Conservation (phyloP, 2,113 vertebrate species). For the Anas platyrhynchos region DNA sequence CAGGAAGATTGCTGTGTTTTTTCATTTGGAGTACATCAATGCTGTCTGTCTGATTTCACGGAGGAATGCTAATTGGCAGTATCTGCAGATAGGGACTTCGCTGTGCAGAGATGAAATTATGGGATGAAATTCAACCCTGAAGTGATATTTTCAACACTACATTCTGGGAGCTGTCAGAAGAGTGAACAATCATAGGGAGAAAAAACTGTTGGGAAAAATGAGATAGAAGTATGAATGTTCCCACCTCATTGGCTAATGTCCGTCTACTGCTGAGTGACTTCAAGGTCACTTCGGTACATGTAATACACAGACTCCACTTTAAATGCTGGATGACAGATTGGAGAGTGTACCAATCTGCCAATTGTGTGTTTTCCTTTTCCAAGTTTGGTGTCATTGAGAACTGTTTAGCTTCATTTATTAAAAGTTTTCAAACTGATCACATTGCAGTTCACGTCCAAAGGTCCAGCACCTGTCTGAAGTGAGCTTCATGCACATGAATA, state of each 20-base stretch:
- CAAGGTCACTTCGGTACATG: neutral
- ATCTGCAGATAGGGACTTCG: neutral
- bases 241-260: neutral
- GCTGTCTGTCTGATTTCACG: neutral
- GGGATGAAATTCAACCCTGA: neutral
- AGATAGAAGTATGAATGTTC: neutral
- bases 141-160: neutral
- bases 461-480: neutral
- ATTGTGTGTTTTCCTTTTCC: constrained; percentile 1
- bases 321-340: constrained; percentile 4
- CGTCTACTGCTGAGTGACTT: neutral
- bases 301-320: neutral
- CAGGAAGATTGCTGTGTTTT: neutral
- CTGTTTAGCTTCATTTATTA: neutral
- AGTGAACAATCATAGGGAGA: neutral
- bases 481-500: neutral
- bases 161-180: neutral
- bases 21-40: neutral
- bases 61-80: neutral
- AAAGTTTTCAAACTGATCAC: neutral
- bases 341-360: neutral
- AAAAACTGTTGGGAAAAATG: neutral
- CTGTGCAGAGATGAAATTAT: neutral
- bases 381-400: neutral
- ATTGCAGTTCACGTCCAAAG: neutral